Base-by-base conservation (phyloP, 2,113 vertebrate species). In the Grus americana region DNA sequence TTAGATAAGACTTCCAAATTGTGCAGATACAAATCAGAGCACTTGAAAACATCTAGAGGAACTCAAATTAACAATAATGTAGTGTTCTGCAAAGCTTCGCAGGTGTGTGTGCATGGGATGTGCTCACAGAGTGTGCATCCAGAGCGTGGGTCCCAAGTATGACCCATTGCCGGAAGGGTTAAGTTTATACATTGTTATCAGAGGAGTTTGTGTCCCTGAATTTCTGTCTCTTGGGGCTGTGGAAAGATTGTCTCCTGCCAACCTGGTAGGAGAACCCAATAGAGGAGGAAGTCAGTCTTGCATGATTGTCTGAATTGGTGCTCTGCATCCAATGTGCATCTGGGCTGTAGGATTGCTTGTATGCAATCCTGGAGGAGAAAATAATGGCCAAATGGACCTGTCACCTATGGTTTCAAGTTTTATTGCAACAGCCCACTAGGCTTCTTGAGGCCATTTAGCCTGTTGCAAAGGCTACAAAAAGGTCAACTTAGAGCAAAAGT, bases 21-120 rank as follows among this genome's bases (percentile, higher is more conserved):
- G 14, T 59, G 20, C 6, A 32, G 8, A 2, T 34, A 2, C 10
- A 59, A 6, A 17, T 70, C 36, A 66, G 34, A 86, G 29, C 8
- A 16, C 23, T 72, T 68, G 15, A 19, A 65, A 73, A 12, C 11
- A 24, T 5, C 3, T 9, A 29, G 34, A 86, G 27, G 30, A 78
- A 9, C 21, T 57, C 5, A 3, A 18, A 20, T 14, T 32, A 36
- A 21, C 15, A 17, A 1, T 21, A 21, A 29, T 1, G 5, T 12
- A 17, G 1, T 23, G 21, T 15, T 89, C 47, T 79, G 24, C 8
- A 7, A 8, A 78, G 36, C 34, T 61, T 55, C 61, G 32, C 26
- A 27, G 15, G 10, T 44, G 22, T 4, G 0, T 12, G 4, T 17
- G 19, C 8, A 2, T 52, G 55, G 55, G 32, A 5, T 24, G 9